These are phyloP conservation scores for Daktulosphaira vitifoliae DNA, from an alignment of 1,140 invertebrate species.

Conservation along the genomic window DNA sequence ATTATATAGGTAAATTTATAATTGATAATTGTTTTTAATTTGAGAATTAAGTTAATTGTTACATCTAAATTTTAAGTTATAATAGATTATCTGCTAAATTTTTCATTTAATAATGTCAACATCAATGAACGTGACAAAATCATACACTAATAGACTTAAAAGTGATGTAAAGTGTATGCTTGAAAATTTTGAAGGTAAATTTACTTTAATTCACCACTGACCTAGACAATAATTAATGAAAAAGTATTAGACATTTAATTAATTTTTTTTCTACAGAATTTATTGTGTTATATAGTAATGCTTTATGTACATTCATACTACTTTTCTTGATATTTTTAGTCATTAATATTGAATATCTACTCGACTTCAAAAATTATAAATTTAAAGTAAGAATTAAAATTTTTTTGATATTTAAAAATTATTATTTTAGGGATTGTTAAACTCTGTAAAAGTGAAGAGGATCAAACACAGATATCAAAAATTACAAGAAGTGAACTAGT, in stretches of 20 bases:
- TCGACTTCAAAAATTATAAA: too few relatives aligned
- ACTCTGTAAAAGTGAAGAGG: conserved; percentile 83
- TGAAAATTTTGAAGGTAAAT: conserved; percentile 85
- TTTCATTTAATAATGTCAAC: conserved; percentile 5
- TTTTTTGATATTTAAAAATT: too few relatives aligned
- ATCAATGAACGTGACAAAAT: conserved; percentile 50
- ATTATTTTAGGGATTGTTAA: conserved; percentile 85
- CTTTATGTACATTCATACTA: background rate
- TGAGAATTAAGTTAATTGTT: too few relatives aligned
- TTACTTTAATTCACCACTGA: too few relatives aligned
- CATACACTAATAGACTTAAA: conserved; percentile 83
- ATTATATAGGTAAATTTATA: too few relatives aligned
- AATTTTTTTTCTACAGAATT: background rate
- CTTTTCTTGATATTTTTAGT: too few relatives aligned
- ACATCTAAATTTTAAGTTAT: too few relatives aligned
- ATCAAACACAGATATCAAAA: conserved; percentile 68
- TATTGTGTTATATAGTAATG: too few relatives aligned
- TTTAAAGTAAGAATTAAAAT: too few relatives aligned
- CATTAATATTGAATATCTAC: too few relatives aligned
- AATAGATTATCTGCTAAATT: too few relatives aligned
- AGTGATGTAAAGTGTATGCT: conserved; percentile 94
- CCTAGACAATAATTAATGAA: background rate
- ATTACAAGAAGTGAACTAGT: conserved; percentile 90
- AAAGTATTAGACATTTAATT: background rate
- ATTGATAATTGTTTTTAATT: too few relatives aligned